A percentile compares a stretch with the other conserved stretches of the same genome.
Evolutionary conservation across 2,797 vertebrate species (phyloP).

Genomic region (Loriculus beryllinus): DNA sequence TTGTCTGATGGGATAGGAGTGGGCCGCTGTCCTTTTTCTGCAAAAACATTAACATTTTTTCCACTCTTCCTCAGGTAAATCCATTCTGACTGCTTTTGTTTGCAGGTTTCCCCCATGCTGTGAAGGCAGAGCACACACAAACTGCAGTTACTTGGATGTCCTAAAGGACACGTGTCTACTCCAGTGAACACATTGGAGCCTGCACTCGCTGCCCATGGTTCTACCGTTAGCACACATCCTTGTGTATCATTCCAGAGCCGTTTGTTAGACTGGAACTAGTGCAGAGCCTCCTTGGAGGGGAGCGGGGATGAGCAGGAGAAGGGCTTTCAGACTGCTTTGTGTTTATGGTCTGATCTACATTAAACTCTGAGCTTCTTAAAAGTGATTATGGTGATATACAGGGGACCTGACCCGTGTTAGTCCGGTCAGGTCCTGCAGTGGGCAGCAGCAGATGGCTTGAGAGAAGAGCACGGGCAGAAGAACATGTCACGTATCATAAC

Average conservation of each 20-base stretch:
- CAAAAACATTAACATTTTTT: accelerated
- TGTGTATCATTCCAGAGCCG: neutral
- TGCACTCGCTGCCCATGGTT: accelerated
- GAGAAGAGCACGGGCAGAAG: neutral
- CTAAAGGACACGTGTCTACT: accelerated
- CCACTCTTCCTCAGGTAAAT: neutral
- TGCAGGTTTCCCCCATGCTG: accelerated
- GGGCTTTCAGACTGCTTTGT: neutral
- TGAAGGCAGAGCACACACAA: neutral
- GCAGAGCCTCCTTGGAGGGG: accelerated
- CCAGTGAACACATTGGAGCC: neutral
- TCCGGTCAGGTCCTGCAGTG: neutral
- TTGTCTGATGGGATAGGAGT: neutral
- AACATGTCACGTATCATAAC: neutral
- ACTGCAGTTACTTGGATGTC: neutral
- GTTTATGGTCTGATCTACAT: neutral
- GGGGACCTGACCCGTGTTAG: neutral
- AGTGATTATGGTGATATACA: accelerated
- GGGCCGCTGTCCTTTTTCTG: accelerated
- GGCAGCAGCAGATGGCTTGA: slow-evolving; percentile 19
- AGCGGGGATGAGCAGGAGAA: accelerated
- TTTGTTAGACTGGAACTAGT: neutral
- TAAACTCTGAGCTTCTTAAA: neutral
- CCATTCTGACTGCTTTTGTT: accelerated
- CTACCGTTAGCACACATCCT: accelerated